These are phyloP conservation scores for Drosophila mayri DNA, from an alignment of 1,140 invertebrate genomes.

Conservation along the genomic window DNA sequence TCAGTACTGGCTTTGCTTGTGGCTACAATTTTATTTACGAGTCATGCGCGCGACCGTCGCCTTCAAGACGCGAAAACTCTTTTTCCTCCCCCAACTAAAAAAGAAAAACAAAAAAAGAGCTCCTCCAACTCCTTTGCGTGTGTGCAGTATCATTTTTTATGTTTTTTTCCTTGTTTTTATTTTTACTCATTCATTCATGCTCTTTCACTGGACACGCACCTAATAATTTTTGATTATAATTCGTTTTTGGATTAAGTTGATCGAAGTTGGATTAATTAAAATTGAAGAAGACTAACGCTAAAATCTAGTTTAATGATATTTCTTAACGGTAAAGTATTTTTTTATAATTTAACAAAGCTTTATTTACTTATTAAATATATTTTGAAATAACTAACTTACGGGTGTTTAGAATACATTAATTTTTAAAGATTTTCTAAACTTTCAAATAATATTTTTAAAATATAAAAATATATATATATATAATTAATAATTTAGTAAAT, in stretches of 20 bases:
- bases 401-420: too few species aligned
- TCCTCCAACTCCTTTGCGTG: conserved; percentile 49
- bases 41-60: conserved; percentile 73
- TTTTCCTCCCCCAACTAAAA: conserved; percentile 9
- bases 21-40: conserved; percentile 84
- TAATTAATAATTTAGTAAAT: too few species aligned
- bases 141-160: conserved; percentile 34
- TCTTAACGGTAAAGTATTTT: not conserved
- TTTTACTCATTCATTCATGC: conserved; percentile 80
- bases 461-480: too few species aligned
- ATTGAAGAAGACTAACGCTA: not conserved
- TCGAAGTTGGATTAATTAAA: conserved; percentile 68
- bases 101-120: not conserved
- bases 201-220: conserved; percentile 66
- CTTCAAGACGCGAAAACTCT: conserved; percentile 52
- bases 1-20: conserved; percentile 50
- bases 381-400: not conserved
- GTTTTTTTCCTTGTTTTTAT: conserved; percentile 10
- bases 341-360: not conserved
- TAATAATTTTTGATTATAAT: conserved; percentile 74
- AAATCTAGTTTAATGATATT: not conserved
- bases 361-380: not conserved
- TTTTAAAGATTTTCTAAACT: too few species aligned
- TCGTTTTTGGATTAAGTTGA: not conserved
- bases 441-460: too few species aligned